These are phyloP conservation scores for Chloroceryle aenea DNA, from an alignment of 2,113 vertebrate genomes.

Conservation along the genomic window DNA sequence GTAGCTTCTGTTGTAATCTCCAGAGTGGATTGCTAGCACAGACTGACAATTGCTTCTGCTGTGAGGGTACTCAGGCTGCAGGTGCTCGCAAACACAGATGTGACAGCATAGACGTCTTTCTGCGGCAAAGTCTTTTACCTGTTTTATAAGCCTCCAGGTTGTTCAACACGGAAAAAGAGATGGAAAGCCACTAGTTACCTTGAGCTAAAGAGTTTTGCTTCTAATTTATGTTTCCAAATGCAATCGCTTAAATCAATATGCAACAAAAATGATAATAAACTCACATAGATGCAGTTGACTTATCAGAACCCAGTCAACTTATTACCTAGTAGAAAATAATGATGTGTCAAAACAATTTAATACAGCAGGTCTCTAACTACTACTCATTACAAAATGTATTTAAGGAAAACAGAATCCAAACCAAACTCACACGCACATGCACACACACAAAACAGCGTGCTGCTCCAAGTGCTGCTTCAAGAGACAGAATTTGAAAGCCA, in stretches of 20 bases:
- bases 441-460: background rate
- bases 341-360: background rate
- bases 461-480: background rate
- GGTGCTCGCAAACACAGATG: background rate
- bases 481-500: background rate
- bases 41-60: background rate
- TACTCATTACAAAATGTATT: background rate
- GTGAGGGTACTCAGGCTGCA: background rate
- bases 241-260: background rate
- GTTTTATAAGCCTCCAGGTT: background rate
- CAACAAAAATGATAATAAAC: background rate
- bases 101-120: background rate
- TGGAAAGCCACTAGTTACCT: background rate
- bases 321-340: background rate
- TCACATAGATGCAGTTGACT: background rate
- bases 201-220: background rate
- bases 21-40: background rate
- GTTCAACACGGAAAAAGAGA: background rate
- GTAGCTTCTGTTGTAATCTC: background rate
- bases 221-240: background rate
- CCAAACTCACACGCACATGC: background rate
- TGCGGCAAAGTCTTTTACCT: background rate
- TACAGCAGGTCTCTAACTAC: background rate
- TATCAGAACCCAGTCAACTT: background rate
- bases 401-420: conserved; percentile 2